Conservation (phyloP, 1,140 invertebrate species). For the Dreissena polymorpha region DNA sequence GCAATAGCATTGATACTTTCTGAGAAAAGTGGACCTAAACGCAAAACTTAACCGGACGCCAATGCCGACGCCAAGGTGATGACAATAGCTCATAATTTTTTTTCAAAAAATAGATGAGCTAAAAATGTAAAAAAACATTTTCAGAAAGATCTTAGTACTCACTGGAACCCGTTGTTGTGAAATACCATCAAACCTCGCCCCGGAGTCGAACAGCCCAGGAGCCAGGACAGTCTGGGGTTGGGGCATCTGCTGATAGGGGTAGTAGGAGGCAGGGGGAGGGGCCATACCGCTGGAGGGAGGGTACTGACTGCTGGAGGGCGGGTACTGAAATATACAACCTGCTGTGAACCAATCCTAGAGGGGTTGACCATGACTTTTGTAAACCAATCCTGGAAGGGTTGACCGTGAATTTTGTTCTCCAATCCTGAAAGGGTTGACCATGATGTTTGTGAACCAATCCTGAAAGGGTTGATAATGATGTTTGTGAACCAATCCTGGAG, state of each 20-base stretch:
- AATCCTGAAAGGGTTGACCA: too few relatives aligned
- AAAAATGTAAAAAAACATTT: too few relatives aligned
- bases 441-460: neutral
- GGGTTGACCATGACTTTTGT: neutral
- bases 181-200: constrained; percentile 89
- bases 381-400: neutral
- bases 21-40: too few relatives aligned
- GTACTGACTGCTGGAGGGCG: neutral
- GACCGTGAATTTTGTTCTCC: too few relatives aligned
- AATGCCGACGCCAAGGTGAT: too few relatives aligned
- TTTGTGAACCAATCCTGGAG: too few relatives aligned
- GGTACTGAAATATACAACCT: constrained; percentile 21
- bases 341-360: neutral
- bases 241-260: constrained; percentile 13
- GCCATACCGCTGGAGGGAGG: too few relatives aligned
- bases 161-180: constrained; percentile 86
- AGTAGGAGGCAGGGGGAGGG: constrained; percentile 6
- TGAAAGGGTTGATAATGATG: too few relatives aligned
- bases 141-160: constrained; percentile 53
- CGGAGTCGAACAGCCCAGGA: constrained; percentile 84
- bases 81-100: too few relatives aligned
- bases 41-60: too few relatives aligned
- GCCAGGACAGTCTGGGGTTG: constrained; percentile 48
- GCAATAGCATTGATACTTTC: too few relatives aligned
- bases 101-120: too few relatives aligned